These are phyloP conservation scores for Semnornis frantzii DNA, from an alignment of 2,113 vertebrate species.

Conservation along the genomic window DNA sequence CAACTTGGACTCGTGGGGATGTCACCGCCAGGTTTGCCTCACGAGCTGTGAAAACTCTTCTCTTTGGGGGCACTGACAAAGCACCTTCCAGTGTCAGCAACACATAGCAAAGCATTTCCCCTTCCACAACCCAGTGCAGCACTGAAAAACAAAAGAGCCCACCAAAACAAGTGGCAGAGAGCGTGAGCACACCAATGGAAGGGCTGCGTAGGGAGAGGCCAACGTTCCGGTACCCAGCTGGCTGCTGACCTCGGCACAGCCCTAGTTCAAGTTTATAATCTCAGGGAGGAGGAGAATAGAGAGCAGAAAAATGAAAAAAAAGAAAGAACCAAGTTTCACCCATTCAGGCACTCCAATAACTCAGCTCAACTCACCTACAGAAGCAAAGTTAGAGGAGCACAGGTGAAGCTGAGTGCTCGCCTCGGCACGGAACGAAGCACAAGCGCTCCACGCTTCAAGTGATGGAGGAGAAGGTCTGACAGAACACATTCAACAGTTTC, in stretches of 20 bases:
- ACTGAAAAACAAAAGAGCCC: neutral
- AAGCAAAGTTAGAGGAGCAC: slow-evolving; percentile 21
- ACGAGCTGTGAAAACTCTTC: neutral
- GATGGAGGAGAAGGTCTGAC: neutral
- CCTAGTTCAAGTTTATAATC: slow-evolving; percentile 48
- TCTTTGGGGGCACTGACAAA: neutral
- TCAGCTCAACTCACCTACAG: neutral
- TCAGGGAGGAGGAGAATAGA: neutral
- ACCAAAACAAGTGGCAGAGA: neutral
- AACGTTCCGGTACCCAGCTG: neutral
- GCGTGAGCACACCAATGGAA: neutral
- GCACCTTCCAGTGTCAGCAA: neutral
- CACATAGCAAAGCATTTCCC: neutral
- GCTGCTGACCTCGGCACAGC: slow-evolving; percentile 6
- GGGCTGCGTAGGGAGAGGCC: neutral
- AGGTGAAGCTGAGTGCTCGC: neutral
- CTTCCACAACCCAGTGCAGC: slow-evolving; percentile 34
- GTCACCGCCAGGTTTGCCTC: neutral
- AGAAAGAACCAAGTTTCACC: neutral
- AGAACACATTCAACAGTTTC: neutral
- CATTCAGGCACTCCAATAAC: slow-evolving; percentile 20
- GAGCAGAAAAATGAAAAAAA: neutral
- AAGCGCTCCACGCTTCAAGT: slow-evolving; percentile 8
- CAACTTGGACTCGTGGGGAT: slow-evolving; percentile 19
- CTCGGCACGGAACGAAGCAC: neutral